Evolutionary conservation across 1,140 invertebrate genomes (phyloP), one percentile per base, ranked within the genome.

Genomic region (Diprion similis): DNA sequence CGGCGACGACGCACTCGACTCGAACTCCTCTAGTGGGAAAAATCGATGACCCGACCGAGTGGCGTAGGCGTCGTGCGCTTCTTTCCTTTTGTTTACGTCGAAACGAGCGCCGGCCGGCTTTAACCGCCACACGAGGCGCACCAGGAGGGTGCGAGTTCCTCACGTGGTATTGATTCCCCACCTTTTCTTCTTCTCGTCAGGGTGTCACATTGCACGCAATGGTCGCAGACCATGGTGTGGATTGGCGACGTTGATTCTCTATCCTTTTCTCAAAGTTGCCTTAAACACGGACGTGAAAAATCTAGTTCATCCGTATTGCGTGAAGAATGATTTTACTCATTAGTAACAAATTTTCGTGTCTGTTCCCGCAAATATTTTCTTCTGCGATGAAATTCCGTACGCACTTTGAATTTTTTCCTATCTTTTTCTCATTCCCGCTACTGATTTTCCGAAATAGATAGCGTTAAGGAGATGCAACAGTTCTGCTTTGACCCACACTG

Each of bases 41-140:
- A 59, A 59, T 59, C 51, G 51, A 59, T 59, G 51, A 59, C 11
- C 51, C 51, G 51, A 17, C n/a, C 11, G 51, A 6, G n/a, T 59
- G n/a, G 51, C 51, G 51, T 8, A 17, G 51, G 51, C 51, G 51
- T 15, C 51, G 48, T 15, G 48, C 10, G 48, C 48, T 15, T 10
- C 48, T n/a, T n/a, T 37, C n/a, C 51, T 59, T 59, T 59, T 59
- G 51, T 59, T 59, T 59, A 17, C 51, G n/a, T 59, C 51, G 51
- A 13, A 59, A 59, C 51, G 51, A 15, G 51, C 51, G 11, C 11
- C 51, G 51, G 51, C 51, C 51, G 51, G n/a, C 51, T 59, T 59
- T 37, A 15, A 13, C 51, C n/a, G 51, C 11, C 9, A 17, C 51
- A 59, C n/a, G 51, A 59, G n/a, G 51, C 9, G 51, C 11, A 17